These are phyloP conservation scores for Phrynocephalus forsythii DNA, from an alignment of 2,797 vertebrate genomes.

Conservation along the genomic window DNA sequence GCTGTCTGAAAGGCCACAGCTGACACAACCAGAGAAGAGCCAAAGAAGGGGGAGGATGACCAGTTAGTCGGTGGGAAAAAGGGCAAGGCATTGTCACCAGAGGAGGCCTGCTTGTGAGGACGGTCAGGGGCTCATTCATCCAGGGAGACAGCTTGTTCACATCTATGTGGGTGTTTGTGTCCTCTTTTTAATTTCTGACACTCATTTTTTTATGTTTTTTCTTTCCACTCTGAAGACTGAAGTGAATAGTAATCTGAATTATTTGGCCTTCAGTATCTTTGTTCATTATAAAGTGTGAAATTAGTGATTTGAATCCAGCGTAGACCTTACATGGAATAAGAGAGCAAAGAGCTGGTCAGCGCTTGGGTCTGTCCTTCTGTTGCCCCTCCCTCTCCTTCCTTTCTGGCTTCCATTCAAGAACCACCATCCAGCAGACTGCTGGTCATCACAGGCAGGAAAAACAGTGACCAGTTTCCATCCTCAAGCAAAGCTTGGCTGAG, in stretches of 20 bases:
- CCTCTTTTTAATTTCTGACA: conserved; percentile 7
- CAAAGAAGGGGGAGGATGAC: conserved; percentile 59
- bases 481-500: neutral
- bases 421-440: neutral
- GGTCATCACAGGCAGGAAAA: neutral
- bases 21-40: conserved; percentile 51
- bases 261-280: neutral
- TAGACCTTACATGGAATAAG: neutral
- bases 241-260: rapidly evolving
- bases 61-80: neutral
- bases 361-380: neutral
- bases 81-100: conserved; percentile 49
- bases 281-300: conserved; percentile 16
- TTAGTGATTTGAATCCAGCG: conserved; percentile 23
- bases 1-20: conserved; percentile 7
- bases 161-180: neutral
- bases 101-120: conserved; percentile 48
- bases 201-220: conserved; percentile 52
- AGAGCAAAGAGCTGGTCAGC: neutral
- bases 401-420: neutral
- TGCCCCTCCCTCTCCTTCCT: rapidly evolving
- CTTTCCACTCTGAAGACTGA: conserved; percentile 47
- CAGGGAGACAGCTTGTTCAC: neutral
- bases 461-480: neutral
- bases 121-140: neutral